Evolutionary conservation across 2,113 vertebrate genomes (phyloP).

Genomic region (Hymenochirus boettgeri): DNA sequence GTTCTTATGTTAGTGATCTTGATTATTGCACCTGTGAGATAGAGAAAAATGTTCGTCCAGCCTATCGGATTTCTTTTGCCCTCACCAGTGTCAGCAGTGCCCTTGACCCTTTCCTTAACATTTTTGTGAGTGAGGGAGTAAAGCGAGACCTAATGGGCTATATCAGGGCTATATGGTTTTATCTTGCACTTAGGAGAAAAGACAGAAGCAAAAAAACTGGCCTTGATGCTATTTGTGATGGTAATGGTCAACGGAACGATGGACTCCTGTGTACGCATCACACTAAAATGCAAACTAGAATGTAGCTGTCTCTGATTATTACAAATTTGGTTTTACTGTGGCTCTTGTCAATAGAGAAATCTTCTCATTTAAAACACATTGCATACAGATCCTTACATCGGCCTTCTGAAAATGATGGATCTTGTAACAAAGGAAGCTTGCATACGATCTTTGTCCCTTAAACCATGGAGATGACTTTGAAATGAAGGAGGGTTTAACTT

Average conservation of each 20-base stretch:
- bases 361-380: too few relatives aligned
- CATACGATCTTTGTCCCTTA: too few relatives aligned
- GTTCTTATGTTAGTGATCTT: neutral
- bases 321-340: too few relatives aligned
- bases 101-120: constrained; percentile 41
- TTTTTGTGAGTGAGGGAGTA: constrained; percentile 38
- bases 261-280: constrained; percentile 19
- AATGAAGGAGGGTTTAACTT: too few relatives aligned
- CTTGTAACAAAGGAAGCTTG: too few relatives aligned
- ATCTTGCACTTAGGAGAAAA: constrained; percentile 1
- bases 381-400: too few relatives aligned
- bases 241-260: neutral
- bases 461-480: too few relatives aligned
- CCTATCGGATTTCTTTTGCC: constrained; percentile 36
- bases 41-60: constrained; percentile 17
- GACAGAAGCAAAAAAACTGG: neutral
- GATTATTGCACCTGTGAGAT: constrained; percentile 19
- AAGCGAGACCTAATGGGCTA: constrained; percentile 24
- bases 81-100: constrained; percentile 42
- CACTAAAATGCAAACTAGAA: constrained; percentile 13
- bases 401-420: too few relatives aligned
- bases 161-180: constrained; percentile 9
- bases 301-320: too few relatives aligned
- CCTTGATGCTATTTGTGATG: constrained; percentile 4
- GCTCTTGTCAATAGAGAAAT: too few relatives aligned